Evolutionary conservation across 2,797 vertebrate genomes (phyloP).

Genomic region (Bryconaethiops microstoma): DNA sequence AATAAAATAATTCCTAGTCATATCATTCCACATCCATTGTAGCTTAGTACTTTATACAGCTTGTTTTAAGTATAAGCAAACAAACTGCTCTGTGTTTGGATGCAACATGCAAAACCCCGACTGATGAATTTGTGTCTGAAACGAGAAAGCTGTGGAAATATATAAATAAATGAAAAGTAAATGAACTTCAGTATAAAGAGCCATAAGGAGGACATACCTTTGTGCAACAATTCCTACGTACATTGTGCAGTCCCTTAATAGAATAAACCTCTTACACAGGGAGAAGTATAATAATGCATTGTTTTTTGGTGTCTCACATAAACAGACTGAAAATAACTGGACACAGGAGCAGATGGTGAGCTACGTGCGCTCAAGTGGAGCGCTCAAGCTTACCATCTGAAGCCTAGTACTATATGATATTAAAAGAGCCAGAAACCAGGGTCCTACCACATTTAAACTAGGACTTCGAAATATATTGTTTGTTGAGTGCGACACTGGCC

Average conservation of each 20-base stretch:
- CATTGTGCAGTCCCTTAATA: too few species aligned
- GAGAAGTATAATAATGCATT: not conserved
- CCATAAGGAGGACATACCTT: too few species aligned
- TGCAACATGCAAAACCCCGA: not conserved
- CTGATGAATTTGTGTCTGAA: not conserved
- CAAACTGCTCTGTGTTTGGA: not conserved
- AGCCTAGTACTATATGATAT: not conserved
- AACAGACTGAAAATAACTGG: not conserved
- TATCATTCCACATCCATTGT: not conserved
- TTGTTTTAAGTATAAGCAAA: constrained; percentile 4
- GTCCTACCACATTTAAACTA: not conserved
- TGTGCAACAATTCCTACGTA: too few species aligned
- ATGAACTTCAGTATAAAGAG: not conserved
- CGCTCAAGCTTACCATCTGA: not conserved
- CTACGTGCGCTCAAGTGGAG: not conserved
- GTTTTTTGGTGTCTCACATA: not conserved
- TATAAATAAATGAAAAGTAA: not conserved
- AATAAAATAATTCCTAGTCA: too few species aligned
- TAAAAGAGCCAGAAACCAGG: not conserved
- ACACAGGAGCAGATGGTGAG: not conserved
- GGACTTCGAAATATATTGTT: not conserved
- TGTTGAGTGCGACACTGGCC: not conserved
- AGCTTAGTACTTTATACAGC: not conserved
- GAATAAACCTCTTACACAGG: not conserved
- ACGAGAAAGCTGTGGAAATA: not conserved